Conservation (phyloP, 2,113 vertebrate species). For the Pomatostomus ruficeps region DNA sequence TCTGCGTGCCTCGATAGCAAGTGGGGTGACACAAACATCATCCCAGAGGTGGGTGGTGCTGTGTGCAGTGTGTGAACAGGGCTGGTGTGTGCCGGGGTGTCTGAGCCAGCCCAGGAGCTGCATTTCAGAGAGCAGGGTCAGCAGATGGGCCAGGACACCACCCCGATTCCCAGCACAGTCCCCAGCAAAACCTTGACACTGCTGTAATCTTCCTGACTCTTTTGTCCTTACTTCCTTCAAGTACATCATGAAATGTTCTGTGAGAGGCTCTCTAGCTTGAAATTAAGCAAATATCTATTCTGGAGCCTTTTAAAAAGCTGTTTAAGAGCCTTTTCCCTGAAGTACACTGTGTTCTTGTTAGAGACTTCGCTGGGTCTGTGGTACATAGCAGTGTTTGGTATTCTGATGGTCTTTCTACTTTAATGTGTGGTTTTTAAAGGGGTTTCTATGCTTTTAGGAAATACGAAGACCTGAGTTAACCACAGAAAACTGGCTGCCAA, state of each 20-base stretch:
- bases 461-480: background rate
- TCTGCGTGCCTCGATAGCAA: background rate
- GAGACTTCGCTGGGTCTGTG: background rate
- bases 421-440: background rate
- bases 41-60: background rate
- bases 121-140: background rate
- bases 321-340: conserved; percentile 1
- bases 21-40: background rate
- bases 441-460: background rate
- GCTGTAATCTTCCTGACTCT: background rate
- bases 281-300: background rate
- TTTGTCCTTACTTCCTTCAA: background rate
- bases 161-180: background rate
- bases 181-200: background rate
- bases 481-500: conserved; percentile 2
- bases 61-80: accelerated
- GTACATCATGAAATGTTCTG: background rate
- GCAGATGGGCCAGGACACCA: background rate
- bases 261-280: background rate
- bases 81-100: background rate
- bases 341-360: background rate
- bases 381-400: background rate
- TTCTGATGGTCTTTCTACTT: background rate
- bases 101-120: background rate
- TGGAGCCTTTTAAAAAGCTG: background rate